Percentiles rank a stretch among this genome's conserved stretches.
Conservation (phyloP, 2,113 vertebrate genomes). For the Rhombomys opimus region DNA sequence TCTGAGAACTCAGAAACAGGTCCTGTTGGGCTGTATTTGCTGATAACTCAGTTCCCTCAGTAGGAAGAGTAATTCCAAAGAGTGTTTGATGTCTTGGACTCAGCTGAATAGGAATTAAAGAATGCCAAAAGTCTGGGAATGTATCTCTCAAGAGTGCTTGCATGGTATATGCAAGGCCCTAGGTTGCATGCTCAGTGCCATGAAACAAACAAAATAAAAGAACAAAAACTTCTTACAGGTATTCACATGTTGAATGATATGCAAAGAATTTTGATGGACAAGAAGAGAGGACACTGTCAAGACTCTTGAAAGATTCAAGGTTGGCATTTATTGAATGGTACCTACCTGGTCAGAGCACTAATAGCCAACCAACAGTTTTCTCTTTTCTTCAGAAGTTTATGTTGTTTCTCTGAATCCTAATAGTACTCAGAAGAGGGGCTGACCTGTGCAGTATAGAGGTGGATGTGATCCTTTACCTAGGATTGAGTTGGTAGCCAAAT, state of each 20-base stretch:
- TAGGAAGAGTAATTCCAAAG: background rate
- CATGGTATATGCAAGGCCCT: background rate
- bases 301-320: slow-evolving; percentile 26
- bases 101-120: background rate
- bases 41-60: background rate
- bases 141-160: background rate
- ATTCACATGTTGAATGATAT: background rate
- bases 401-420: slow-evolving; percentile 4
- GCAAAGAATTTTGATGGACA: background rate
- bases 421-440: background rate
- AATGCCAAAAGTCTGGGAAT: background rate
- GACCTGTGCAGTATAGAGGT: background rate
- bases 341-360: background rate
- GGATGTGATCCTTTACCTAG: background rate
- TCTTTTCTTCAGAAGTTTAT: slow-evolving; percentile 46
- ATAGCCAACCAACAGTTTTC: background rate
- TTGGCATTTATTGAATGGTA: background rate
- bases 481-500: background rate
- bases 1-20: background rate
- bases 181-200: background rate
- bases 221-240: background rate
- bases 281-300: background rate
- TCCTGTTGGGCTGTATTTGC: background rate
- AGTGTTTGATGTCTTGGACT: background rate
- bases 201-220: background rate